Conservation (phyloP, 2,797 vertebrate species). For the Oceanodroma leucorhoa region DNA sequence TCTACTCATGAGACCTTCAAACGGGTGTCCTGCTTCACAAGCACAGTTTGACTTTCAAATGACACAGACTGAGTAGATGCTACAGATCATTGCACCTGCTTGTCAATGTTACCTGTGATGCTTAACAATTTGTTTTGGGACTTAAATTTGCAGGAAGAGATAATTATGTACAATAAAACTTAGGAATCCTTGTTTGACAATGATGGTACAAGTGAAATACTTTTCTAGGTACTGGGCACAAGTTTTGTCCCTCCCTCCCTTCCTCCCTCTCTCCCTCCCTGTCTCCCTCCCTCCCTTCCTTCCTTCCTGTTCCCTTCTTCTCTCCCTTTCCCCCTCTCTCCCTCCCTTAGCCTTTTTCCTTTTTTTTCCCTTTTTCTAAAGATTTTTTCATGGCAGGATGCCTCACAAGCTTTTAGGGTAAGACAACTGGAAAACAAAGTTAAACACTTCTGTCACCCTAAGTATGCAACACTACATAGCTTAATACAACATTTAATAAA, state of each 20-base stretch:
- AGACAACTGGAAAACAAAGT: not conserved
- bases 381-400: not conserved
- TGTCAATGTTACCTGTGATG: not conserved
- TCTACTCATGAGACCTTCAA: not conserved
- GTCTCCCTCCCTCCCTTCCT: not conserved
- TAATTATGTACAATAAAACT: not conserved
- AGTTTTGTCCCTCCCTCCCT: not conserved
- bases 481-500: not conserved
- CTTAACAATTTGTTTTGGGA: not conserved
- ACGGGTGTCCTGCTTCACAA: not conserved
- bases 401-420: not conserved
- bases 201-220: not conserved
- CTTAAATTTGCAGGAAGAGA: not conserved
- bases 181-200: not conserved
- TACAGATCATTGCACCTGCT: slow-evolving; percentile 4
- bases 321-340: not conserved
- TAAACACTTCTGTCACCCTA: not conserved
- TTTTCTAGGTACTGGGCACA: not conserved
- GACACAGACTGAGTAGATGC: not conserved
- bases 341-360: not conserved
- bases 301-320: not conserved
- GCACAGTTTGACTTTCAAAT: slow-evolving; percentile 12
- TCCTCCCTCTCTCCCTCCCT: no score
- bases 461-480: not conserved
- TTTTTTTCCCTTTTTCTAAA: not conserved